Percentiles rank a stretch among this genome's conserved stretches.
phyloP scores from a whole-genome alignment of 2,113 vertebrate genomes.

The Uria aalge region DNA sequence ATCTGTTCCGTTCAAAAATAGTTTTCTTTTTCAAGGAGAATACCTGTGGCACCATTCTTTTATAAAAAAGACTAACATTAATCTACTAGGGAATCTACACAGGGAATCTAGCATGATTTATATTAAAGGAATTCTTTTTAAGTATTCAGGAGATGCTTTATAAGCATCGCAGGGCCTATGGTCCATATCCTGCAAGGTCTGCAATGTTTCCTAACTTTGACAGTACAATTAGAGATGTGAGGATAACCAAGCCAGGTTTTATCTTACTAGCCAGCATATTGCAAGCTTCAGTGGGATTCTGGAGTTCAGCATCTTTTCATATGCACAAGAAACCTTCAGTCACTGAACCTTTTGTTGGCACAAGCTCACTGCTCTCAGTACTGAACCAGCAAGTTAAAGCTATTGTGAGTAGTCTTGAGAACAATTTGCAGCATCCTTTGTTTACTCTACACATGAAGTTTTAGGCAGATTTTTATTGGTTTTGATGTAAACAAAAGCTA shows the following conservation, averaged over 20 bases:
- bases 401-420: background rate
- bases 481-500: background rate
- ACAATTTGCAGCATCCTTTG: background rate
- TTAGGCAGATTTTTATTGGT: background rate
- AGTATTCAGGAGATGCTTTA: background rate
- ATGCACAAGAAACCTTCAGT: background rate
- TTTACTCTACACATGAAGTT: background rate
- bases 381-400: background rate
- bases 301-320: background rate
- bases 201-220: background rate
- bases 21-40: background rate
- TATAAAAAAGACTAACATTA: background rate
- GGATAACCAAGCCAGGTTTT: background rate
- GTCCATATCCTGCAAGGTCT: background rate
- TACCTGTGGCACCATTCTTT: background rate
- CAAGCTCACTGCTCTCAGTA: background rate
- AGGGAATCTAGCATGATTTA: background rate
- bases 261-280: background rate
- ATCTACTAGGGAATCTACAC: background rate
- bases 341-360: background rate
- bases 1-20: background rate
- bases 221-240: background rate
- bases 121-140: background rate
- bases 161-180: background rate
- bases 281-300: background rate